Conservation (phyloP, 2,113 vertebrate species). For the Ochotona princeps region DNA sequence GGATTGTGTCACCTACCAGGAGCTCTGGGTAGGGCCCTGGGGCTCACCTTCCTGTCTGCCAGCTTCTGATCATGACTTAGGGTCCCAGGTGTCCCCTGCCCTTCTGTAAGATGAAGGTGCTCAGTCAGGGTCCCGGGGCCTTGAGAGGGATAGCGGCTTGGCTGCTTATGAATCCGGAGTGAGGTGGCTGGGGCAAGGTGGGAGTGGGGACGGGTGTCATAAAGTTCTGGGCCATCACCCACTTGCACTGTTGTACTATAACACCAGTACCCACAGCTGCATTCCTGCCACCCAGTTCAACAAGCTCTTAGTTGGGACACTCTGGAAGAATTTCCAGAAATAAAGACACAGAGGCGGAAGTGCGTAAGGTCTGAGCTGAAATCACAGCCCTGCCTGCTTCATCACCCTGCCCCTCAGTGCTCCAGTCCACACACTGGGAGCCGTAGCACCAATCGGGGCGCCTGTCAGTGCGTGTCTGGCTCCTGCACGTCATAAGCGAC, state of each 20-base stretch:
- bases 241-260: too few species aligned
- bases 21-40: neutral
- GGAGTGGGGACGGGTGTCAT: too few species aligned
- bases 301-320: neutral
- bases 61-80: neutral
- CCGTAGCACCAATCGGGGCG: neutral
- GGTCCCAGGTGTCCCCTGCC: neutral
- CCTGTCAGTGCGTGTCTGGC: fast-evolving
- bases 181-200: too few species aligned
- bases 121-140: too few species aligned
- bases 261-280: too few species aligned
- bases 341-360: neutral
- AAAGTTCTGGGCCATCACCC: too few species aligned
- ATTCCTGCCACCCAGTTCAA: neutral
- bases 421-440: neutral
- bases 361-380: neutral
- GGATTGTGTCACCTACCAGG: neutral
- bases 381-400: neutral
- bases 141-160: fast-evolving
- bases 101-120: neutral
- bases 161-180: neutral
- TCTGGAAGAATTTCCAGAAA: neutral
- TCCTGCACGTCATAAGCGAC: neutral
- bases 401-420: neutral
- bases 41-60: neutral